A percentile compares a stretch with the other conserved stretches of the same genome.
Evolutionary conservation across 2,888 invertebrate species (phyloP).

Genomic region (Stegana nigrithorax): DNA sequence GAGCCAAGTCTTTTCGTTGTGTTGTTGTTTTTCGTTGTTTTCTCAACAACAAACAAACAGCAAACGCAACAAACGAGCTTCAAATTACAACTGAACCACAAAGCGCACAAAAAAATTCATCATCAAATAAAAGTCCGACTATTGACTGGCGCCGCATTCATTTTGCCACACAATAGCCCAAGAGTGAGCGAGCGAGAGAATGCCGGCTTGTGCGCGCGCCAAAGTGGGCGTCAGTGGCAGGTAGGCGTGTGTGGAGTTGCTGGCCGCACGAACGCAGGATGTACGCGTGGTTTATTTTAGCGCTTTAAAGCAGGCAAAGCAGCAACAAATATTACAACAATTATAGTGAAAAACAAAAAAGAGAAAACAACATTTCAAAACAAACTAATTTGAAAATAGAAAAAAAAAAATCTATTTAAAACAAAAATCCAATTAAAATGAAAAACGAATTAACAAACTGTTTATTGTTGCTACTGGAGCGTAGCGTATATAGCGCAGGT

Average conservation of each 20-base stretch:
- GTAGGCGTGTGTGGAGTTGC: too few species aligned
- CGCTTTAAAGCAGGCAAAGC: not conserved
- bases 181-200: slow-evolving; percentile 9
- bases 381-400: not conserved
- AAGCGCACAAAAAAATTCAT: slow-evolving; percentile 42
- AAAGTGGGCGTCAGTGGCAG: not conserved
- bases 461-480: too few species aligned
- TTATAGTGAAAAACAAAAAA: not conserved
- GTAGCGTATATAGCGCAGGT: too few species aligned
- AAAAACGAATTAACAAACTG: too few species aligned
- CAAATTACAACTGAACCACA: slow-evolving; percentile 56
- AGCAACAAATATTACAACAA: not conserved
- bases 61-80: slow-evolving; percentile 55
- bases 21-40: too few species aligned
- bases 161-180: not conserved
- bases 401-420: not conserved
- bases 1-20: too few species aligned
- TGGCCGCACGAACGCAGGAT: slow-evolving; percentile 1
- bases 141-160: slow-evolving; percentile 13
- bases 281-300: not conserved
- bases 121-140: slow-evolving; percentile 36
- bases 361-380: too few species aligned
- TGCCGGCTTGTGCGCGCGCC: slow-evolving; percentile 41
- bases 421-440: too few species aligned
- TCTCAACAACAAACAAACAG: slow-evolving; percentile 30